Conservation (phyloP, 2,888 invertebrate species). For the Resseliella maxima region DNA sequence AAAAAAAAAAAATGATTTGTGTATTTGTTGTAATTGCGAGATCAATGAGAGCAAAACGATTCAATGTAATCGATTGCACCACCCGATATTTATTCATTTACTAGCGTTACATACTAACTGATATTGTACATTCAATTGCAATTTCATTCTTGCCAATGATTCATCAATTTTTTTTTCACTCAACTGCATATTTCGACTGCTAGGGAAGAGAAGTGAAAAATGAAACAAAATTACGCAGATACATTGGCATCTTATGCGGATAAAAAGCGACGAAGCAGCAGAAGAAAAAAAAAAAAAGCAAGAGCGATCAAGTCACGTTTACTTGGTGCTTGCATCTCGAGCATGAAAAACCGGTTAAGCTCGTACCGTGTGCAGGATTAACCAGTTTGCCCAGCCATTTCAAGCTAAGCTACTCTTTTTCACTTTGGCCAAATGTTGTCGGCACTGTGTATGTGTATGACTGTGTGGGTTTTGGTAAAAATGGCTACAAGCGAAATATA, state of each 20-base stretch:
- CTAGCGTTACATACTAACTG: too few species aligned
- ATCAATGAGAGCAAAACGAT: neutral
- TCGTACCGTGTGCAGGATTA: slow-evolving; percentile 34
- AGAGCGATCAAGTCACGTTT: slow-evolving; percentile 34
- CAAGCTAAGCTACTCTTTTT: neutral
- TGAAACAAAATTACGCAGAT: slow-evolving; percentile 13
- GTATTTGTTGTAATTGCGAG: neutral
- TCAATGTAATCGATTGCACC: neutral
- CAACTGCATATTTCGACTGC: neutral
- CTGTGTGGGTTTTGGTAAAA: slow-evolving; percentile 35
- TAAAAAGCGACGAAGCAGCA: neutral
- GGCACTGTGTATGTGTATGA: too few species aligned
- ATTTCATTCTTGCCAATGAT: slow-evolving; percentile 44
- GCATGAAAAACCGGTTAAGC: slow-evolving; percentile 30
- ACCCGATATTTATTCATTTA: neutral
- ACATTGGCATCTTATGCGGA: neutral
- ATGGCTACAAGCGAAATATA: neutral
- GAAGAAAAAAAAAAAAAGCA: neutral
- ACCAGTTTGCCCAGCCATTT: slow-evolving; percentile 36
- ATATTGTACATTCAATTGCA: neutral
- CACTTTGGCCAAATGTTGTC: neutral
- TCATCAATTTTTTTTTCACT: neutral
- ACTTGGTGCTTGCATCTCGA: neutral
- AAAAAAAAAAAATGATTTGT: neutral
- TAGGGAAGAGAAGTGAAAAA: neutral